Percentiles rank a stretch among this genome's conserved stretches.
Conservation (phyloP, 2,888 invertebrate genomes). For the Pseudeuparius sepicola region DNA sequence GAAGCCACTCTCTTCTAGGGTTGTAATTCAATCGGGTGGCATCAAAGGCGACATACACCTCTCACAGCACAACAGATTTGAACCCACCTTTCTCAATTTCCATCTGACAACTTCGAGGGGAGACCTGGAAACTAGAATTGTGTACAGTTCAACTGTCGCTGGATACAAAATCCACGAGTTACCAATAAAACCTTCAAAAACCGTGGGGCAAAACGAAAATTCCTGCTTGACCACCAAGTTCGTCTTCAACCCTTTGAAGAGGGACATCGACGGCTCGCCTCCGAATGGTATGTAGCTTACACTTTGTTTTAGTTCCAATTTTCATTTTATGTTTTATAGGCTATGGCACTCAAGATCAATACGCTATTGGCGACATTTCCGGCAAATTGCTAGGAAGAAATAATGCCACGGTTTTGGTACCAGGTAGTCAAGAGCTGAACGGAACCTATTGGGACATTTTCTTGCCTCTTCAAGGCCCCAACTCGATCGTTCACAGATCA, state of each 20-base stretch:
- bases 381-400: slow-evolving; percentile 74
- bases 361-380: slow-evolving; percentile 79
- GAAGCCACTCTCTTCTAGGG: slow-evolving; percentile 40
- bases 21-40: slow-evolving; percentile 64
- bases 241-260: slow-evolving; percentile 64
- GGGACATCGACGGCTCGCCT: slow-evolving; percentile 48
- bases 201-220: slow-evolving; percentile 39
- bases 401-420: slow-evolving; percentile 56
- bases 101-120: slow-evolving; percentile 55
- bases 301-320: neutral
- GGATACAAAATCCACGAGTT: slow-evolving; percentile 62
- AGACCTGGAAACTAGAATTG: slow-evolving; percentile 58
- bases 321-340: slow-evolving; percentile 37
- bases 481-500: slow-evolving; percentile 73
- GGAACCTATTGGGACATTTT: slow-evolving; percentile 76
- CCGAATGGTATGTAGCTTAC: slow-evolving; percentile 48
- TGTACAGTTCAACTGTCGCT: slow-evolving; percentile 63
- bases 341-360: slow-evolving; percentile 79
- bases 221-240: slow-evolving; percentile 61
- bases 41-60: slow-evolving; percentile 71
- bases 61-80: slow-evolving; percentile 70
- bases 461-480: slow-evolving; percentile 68
- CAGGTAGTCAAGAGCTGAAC: slow-evolving; percentile 62
- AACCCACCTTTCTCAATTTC: slow-evolving; percentile 72
- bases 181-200: slow-evolving; percentile 50